Conservation (phyloP, 2,888 invertebrate genomes). For the Patella pellucida region DNA sequence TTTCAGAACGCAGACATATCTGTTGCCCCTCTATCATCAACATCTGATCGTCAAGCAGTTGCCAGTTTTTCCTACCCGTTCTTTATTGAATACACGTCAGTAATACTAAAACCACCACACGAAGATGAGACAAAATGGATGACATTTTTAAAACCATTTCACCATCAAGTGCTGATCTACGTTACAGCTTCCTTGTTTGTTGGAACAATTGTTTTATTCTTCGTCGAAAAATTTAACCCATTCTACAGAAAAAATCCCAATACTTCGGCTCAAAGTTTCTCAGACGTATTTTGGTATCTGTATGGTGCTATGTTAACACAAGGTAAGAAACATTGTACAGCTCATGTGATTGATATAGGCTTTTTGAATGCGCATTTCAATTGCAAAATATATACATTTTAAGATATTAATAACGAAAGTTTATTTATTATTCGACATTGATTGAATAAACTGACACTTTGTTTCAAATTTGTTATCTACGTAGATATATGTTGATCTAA, state of each 20-base stretch:
- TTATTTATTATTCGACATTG: too few species aligned
- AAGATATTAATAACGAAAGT: too few species aligned
- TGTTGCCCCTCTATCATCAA: constrained; percentile 87
- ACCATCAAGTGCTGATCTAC: constrained; percentile 45
- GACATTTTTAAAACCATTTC: constrained; percentile 51
- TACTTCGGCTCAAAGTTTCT: constrained; percentile 9
- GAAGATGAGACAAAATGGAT: constrained; percentile 44
- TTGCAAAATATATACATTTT: too few species aligned
- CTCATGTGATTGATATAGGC: too few species aligned
- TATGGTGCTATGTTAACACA: constrained; percentile 92
- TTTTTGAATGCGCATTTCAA: too few species aligned
- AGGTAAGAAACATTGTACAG: constrained; percentile 75
- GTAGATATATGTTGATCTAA: too few species aligned
- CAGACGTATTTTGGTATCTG: constrained; percentile 81
- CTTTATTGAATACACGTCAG: constrained; percentile 46
- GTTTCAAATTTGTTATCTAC: too few species aligned
- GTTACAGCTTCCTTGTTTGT: constrained; percentile 40
- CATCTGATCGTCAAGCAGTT: constrained; percentile 88
- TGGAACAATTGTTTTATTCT: constrained; percentile 40
- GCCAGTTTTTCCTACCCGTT: constrained; percentile 91
- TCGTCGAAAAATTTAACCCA: constrained; percentile 46
- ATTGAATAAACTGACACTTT: too few species aligned
- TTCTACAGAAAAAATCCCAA: background rate
- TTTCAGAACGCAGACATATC: constrained; percentile 85
- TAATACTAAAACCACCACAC: constrained; percentile 49